A percentile compares a stretch with the other conserved stretches of the same genome.
Evolutionary conservation across 2,888 invertebrate species (phyloP).

Genomic region (Baccha elongata): DNA sequence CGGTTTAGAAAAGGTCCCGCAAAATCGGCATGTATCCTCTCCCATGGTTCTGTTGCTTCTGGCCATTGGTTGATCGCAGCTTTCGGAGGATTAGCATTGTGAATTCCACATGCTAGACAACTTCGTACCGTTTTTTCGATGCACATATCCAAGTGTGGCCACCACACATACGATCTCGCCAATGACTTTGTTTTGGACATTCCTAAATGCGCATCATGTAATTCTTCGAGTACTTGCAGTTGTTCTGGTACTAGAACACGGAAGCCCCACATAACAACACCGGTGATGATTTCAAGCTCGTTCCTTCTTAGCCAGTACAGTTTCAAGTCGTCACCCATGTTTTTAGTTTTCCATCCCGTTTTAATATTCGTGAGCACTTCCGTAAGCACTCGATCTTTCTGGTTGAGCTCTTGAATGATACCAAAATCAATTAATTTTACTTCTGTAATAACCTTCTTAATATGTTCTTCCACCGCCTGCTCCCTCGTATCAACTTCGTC

Average conservation of each 20-base stretch:
- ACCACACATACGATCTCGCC: conserved; percentile 12
- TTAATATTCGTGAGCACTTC: conserved; percentile 4
- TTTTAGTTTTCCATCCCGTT: background rate
- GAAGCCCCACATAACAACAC: conserved; percentile 16
- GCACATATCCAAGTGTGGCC: too few species aligned
- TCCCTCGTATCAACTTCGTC: background rate
- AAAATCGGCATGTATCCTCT: too few species aligned
- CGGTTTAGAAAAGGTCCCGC: too few species aligned
- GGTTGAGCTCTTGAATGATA: conserved; percentile 11
- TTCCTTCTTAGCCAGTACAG: conserved; percentile 18
- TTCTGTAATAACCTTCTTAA: too few species aligned
- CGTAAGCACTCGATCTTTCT: conserved; percentile 5
- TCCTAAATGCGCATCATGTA: conserved; percentile 22
- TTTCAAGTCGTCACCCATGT: background rate
- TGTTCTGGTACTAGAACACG: conserved; percentile 23
- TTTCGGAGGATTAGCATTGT: conserved; percentile 4
- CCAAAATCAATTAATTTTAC: conserved; percentile 12
- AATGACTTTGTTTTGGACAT: conserved; percentile 14
- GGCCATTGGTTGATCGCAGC: conserved; percentile 1
- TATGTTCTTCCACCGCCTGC: background rate
- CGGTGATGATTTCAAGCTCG: background rate
- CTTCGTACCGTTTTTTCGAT: conserved; percentile 13
- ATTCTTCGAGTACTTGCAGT: background rate
- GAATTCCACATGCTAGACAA: background rate
- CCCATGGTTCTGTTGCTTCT: too few species aligned